Evolutionary conservation across 2,888 invertebrate species (phyloP).

Genomic region (Cynaeus angustus): DNA sequence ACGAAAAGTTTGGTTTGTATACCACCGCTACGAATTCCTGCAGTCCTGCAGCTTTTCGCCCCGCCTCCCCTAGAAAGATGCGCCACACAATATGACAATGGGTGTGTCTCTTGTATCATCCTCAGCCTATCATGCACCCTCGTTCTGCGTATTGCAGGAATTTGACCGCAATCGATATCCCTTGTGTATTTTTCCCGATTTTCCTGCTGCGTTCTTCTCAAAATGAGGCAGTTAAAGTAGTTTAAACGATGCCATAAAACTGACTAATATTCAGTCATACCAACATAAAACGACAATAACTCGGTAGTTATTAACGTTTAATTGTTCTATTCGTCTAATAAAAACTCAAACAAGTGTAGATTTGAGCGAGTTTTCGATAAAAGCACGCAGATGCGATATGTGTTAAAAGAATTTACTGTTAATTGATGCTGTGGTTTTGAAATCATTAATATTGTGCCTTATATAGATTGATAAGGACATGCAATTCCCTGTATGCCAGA

Average conservation of each 20-base stretch:
- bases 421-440: constrained; percentile 47
- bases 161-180: background rate
- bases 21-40: constrained; percentile 8
- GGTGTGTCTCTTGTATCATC: constrained; percentile 51
- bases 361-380: constrained; percentile 34
- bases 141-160: constrained; percentile 30
- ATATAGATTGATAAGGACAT: constrained; percentile 44
- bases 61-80: constrained; percentile 33
- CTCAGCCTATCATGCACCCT: constrained; percentile 44
- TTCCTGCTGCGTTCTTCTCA: background rate
- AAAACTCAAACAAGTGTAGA: constrained; percentile 6
- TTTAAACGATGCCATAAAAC: constrained; percentile 33
- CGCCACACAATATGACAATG: constrained; percentile 20
- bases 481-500: constrained; percentile 25
- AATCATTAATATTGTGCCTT: constrained; percentile 30
- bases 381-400: constrained; percentile 42
- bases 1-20: too few species aligned
- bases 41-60: constrained; percentile 17
- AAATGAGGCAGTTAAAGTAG: constrained; percentile 24
- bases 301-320: constrained; percentile 36
- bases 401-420: constrained; percentile 37
- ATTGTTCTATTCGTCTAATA: constrained; percentile 42
- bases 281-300: constrained; percentile 33
- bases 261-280: constrained; percentile 37
- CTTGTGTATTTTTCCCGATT: background rate